These are phyloP conservation scores for Erebia aethiops DNA, from an alignment of 2,888 invertebrate genomes.

Conservation along the genomic window DNA sequence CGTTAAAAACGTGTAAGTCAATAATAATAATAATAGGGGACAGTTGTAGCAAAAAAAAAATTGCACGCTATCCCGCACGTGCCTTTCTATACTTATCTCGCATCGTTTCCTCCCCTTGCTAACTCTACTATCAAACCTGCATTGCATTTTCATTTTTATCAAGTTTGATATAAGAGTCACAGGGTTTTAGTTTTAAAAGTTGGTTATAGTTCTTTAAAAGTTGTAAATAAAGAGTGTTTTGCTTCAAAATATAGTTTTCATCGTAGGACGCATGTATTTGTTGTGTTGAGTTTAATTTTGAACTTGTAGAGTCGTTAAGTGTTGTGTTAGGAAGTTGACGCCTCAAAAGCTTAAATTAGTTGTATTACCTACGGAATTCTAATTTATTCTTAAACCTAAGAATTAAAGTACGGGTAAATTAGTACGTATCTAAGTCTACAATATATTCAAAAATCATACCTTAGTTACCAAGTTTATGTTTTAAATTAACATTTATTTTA, in stretches of 20 bases:
- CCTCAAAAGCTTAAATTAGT: too few relatives aligned
- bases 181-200: not conserved
- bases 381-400: too few relatives aligned
- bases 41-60: constrained; percentile 64
- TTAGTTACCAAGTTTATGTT: too few relatives aligned
- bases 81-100: constrained; percentile 71
- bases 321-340: too few relatives aligned
- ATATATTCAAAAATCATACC: too few relatives aligned
- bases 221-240: not conserved
- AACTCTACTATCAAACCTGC: constrained; percentile 14
- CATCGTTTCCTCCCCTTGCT: constrained; percentile 67
- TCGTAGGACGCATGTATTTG: not conserved
- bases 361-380: too few relatives aligned
- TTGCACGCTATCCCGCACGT: constrained; percentile 69
- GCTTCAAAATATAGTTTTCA: not conserved
- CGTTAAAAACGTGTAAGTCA: constrained; percentile 47
- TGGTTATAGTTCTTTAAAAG: not conserved
- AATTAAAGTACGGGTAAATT: too few relatives aligned
- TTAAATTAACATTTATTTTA: too few relatives aligned
- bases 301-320: too few relatives aligned
- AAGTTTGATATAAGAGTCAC: constrained; percentile 16
- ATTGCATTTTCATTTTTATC: constrained; percentile 28
- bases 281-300: too few relatives aligned
- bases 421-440: too few relatives aligned
- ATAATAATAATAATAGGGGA: constrained; percentile 46